Evolutionary conservation across 2,797 vertebrate species (phyloP), one percentile per base, ranked within the genome.

Genomic region (Cirrhinus molitorella): DNA sequence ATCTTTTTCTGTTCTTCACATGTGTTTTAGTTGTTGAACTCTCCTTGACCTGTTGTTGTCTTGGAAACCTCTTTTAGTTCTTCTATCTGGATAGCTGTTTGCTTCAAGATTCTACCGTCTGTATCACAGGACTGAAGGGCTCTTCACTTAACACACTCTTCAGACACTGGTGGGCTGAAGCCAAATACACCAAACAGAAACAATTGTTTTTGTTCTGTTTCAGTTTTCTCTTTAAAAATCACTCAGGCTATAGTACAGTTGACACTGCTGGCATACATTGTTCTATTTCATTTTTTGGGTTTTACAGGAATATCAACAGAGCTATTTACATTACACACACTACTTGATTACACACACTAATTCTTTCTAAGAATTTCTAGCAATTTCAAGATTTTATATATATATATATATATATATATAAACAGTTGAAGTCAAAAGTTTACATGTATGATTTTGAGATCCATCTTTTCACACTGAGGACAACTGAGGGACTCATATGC

Each of bases 61-160:
- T 63, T 67, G 65, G 80, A 65, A 80, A 87, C 59, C 66, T 79
- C 66, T 59, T 72, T 59, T 31, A 63, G 77, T 81, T 68, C 49
- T 85, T 75, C 23, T 34, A 28, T 34, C 21, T 79, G 79, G 45
- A 25, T 79, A 28, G 7, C 71, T 80, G 51, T 74, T 73, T 16
- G 19, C 31, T 61, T 3, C 40, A 49, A 59, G 78, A 75, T 80
- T 77, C 17, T 17, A n/a, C 55, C 23, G n/a, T 76, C 66, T 67
- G 37, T 68, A 57, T 47, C 57, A 67, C 14, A 4, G 28, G 28
- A 25, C 40, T 53, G 63, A 63, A 71, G 47, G 67, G 53, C 79
- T 80, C 25, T 61, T 80, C 40, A 19, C 4, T 80, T 47, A 47
- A 23, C 34, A 55, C 51, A 70, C 37, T 47, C 40, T 47, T 47